phyloP scores from a whole-genome alignment of 2,888 invertebrate species.

The Serripes groenlandicus region DNA sequence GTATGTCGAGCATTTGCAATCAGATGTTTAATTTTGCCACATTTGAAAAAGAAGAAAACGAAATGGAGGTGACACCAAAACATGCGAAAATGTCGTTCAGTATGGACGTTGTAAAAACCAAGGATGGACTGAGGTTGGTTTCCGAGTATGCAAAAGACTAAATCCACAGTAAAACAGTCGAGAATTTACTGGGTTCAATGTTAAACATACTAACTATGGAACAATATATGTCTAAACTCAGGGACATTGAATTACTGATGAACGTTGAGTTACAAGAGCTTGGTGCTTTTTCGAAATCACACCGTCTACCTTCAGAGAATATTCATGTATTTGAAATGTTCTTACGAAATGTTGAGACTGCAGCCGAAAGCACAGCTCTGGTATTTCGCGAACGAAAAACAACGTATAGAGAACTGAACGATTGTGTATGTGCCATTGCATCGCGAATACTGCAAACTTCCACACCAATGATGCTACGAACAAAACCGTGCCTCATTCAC shows the following conservation, averaged over 20 bases:
- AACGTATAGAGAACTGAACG: neutral
- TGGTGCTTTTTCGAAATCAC: neutral
- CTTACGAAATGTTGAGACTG: neutral
- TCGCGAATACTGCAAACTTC: neutral
- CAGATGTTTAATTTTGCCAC: conserved; percentile 1
- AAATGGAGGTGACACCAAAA: neutral
- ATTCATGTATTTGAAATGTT: neutral
- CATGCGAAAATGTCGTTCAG: conserved; percentile 1
- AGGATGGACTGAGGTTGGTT: neutral
- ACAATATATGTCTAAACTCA: neutral
- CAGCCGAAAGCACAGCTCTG: neutral
- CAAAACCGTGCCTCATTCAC: neutral
- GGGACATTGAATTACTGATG: neutral
- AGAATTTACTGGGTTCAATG: neutral
- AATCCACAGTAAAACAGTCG: neutral
- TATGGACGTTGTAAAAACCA: neutral
- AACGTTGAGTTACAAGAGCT: neutral
- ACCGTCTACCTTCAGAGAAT: neutral
- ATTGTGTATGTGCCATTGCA: neutral
- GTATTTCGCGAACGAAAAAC: neutral
- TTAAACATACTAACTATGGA: neutral
- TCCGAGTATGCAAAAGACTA: neutral
- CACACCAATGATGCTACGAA: neutral
- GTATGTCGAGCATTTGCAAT: neutral
- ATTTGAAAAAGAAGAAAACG: neutral